Base-by-base conservation (phyloP, 2,797 vertebrate species). In the Silurus lanzhouensis region DNA sequence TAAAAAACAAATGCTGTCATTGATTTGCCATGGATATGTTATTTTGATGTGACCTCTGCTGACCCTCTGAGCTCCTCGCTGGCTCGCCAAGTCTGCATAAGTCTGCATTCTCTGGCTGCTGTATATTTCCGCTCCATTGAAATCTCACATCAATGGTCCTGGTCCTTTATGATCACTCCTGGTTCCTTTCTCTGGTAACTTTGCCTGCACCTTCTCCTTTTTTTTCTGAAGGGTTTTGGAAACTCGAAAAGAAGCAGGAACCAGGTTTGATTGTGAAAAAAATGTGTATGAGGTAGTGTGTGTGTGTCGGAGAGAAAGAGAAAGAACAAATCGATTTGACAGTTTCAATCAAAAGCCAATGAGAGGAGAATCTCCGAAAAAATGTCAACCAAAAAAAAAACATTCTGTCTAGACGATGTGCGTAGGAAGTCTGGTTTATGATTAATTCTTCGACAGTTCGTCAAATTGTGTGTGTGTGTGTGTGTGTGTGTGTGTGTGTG, bases 331-430 rank as follows among this genome's bases (percentile, higher is more conserved):
- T 63, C 58, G 20, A 44, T 61, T 44, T 46, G 85, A 78, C 71
- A 72, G 66, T 31, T 84, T 85, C 77, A 84, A 84, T 84, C 83
- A 57, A 81, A 81, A 6, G 67, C 38, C 12, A 61, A 84, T 67
- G 31, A 71, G 25, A 20, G 64, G 74, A 66, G 74, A 80, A 57
- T 66, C 64, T 78, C 68, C 20, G 15, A 52, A 61, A 38, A 38
- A 52, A 52, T 38, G 19, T 61, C 6, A 9, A 44, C 19, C 48
- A 52, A 52, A 52, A 52, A 52, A 52, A 52, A 52, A 52, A 52
- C 10, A 14, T n/a, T 63, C 77, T n/a, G 77, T 79, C 58, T 63
- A 63, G 55, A 79, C 57, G 2, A 2, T 0, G 20, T 44, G 46
- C 20, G 71, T 27, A 57, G 67, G 57, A 38, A 61, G 74, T 58